Base-by-base conservation (phyloP, 2,888 invertebrate genomes). In the Epiblema foenella region DNA sequence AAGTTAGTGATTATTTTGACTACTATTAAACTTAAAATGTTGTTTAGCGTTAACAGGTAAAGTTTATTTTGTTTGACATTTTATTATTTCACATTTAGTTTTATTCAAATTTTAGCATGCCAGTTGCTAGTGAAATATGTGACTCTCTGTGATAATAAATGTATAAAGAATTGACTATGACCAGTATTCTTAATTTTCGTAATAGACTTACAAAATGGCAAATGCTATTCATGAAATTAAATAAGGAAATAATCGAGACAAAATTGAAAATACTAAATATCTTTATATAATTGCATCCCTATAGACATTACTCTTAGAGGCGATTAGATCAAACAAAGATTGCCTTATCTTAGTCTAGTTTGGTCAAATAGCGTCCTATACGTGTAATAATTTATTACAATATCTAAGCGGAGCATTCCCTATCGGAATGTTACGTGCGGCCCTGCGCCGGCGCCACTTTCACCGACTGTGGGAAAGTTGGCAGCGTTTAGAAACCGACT, bases 381-480 rank as follows among this genome's bases (percentile, higher is more conserved):
- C 33, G 12, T 10, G 18, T 15, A 63, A 81, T 76, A 78, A 79
- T 80, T 80, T 82, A 85, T 77, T 81, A 80, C 79, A 77, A 77
- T 79, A 78, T 78, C 77, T 78, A 78, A 76, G 77, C 78, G 78
- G 77, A 81, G 80, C 77, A 81, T 83, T 82, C 82, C 70, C 83
- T 87, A 88, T 88, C 85, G 88, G 87, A 88, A 89, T 88, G 89
- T 88, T 85, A 85, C 84, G 86, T 84, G 83, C 80, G 83, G 87
- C 85, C 85, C 79, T 84, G 77, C 78, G 74, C 85, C 82, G 83
- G 84, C 84, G 85, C 85, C 84, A 92, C 92, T 93, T 92, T 92
- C 93, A 88, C 92, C 91, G 79, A 78, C 82, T 83, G 85, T 86
- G 90, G 85, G 92, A 92, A 92, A 92, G 92, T 89, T 84, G 87